Evolutionary conservation across 2,113 vertebrate species (phyloP).

Genomic region (Brachyhypopomus occidentalis): DNA sequence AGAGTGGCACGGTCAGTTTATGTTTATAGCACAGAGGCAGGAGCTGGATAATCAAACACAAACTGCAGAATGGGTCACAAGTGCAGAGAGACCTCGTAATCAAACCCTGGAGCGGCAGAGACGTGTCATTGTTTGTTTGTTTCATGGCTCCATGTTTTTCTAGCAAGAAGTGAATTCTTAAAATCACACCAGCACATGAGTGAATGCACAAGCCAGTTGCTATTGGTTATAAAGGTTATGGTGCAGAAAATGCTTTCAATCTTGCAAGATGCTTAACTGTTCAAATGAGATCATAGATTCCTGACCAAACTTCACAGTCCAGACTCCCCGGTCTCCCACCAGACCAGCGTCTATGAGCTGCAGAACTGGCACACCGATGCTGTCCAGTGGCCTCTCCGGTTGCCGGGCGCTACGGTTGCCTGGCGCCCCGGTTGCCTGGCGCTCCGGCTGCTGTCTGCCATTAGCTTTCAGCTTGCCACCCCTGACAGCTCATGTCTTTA

Average conservation of each 20-base stretch:
- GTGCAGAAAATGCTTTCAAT: background rate
- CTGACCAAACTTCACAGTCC: background rate
- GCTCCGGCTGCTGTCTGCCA: too few relatives aligned
- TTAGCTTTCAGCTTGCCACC: too few relatives aligned
- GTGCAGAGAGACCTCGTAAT: constrained; percentile 30
- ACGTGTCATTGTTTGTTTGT: constrained; percentile 23
- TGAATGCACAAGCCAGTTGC: background rate
- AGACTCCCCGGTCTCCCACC: background rate
- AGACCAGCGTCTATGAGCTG: background rate
- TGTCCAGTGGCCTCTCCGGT: too few relatives aligned
- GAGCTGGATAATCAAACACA: background rate
- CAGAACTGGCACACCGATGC: background rate
- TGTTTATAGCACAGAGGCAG: constrained; percentile 15
- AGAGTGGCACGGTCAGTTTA: background rate
- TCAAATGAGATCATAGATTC: background rate
- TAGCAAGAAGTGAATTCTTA: too few relatives aligned
- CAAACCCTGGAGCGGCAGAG: constrained; percentile 9
- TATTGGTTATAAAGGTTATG: background rate
- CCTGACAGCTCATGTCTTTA: too few relatives aligned
- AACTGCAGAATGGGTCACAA: constrained; percentile 6
- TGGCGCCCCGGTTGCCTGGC: too few relatives aligned
- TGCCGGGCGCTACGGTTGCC: too few relatives aligned
- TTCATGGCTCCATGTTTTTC: background rate
- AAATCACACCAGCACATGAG: background rate
- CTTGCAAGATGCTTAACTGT: background rate